A percentile compares a stretch with the other conserved stretches of the same genome.
Conservation (phyloP, 2,888 invertebrate species). For the Osmoderma eremita region DNA sequence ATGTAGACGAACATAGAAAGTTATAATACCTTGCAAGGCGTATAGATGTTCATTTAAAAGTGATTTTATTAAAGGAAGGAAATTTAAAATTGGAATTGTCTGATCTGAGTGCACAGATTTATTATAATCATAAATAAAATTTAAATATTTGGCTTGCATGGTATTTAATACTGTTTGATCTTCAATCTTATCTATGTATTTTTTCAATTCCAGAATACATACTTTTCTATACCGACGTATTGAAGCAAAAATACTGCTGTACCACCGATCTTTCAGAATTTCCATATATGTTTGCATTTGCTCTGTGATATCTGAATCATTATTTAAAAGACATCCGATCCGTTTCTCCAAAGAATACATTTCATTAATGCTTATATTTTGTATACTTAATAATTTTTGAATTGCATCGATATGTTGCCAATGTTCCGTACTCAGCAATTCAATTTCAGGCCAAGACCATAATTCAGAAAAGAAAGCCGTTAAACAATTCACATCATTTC, state of each 20-base stretch:
- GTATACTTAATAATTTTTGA: constrained; percentile 10
- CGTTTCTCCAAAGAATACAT: background rate
- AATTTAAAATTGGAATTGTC: background rate
- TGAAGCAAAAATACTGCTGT: background rate
- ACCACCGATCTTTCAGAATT: background rate
- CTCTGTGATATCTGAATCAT: constrained; percentile 14
- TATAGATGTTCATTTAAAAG: background rate
- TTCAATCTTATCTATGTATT: constrained; percentile 8
- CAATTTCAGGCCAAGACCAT: background rate
- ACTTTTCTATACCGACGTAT: background rate
- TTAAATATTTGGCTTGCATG: background rate
- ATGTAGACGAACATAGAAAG: constrained; percentile 1
- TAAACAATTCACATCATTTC: constrained; percentile 7
- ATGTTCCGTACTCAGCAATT: constrained; percentile 17
- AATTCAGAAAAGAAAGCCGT: background rate
- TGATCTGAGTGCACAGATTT: background rate
- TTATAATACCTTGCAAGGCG: background rate
- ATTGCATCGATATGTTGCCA: constrained; percentile 22
- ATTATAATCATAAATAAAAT: constrained; percentile 11
- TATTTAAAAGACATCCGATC: constrained; percentile 8
- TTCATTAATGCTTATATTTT: background rate
- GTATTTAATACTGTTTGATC: background rate
- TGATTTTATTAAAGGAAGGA: background rate
- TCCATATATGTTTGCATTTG: constrained; percentile 3
- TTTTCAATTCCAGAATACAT: constrained; percentile 9